Conservation (phyloP, 2,888 invertebrate species). For the Cryptus viduatorius region DNA sequence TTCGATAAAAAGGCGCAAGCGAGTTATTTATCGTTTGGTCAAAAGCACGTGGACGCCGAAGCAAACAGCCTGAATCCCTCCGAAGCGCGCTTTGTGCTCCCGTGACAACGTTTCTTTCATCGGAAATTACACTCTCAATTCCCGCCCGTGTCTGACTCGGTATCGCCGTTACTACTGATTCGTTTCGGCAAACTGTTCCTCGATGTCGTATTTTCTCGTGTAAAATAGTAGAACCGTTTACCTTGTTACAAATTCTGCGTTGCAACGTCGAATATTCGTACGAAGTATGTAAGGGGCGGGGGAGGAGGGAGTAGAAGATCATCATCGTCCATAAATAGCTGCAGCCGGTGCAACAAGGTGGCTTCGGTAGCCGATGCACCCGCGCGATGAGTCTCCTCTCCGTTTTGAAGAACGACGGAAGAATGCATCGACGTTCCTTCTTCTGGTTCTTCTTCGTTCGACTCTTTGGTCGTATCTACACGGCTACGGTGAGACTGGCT, state of each 20-base stretch:
- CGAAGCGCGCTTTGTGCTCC: not conserved
- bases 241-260: not conserved
- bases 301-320: not conserved
- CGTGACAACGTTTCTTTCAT: not conserved
- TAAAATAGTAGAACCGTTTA: not conserved
- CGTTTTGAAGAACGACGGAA: slow-evolving; percentile 77
- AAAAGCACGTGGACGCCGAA: slow-evolving; percentile 45
- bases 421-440: slow-evolving; percentile 75
- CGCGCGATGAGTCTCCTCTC: slow-evolving; percentile 63
- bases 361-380: slow-evolving; percentile 59
- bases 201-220: not conserved
- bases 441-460: slow-evolving; percentile 62
- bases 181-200: too few relatives aligned
- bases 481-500: slow-evolving; percentile 16
- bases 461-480: slow-evolving; percentile 56
- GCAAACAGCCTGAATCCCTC: slow-evolving; percentile 72
- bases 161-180: not conserved
- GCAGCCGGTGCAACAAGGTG: slow-evolving; percentile 32
- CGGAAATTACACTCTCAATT: not conserved
- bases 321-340: slow-evolving; percentile 40
- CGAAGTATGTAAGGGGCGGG: not conserved
- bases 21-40: slow-evolving; percentile 79
- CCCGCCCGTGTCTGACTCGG: not conserved
- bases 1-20: slow-evolving; percentile 67
- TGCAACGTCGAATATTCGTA: not conserved